phyloP scores from a whole-genome alignment of 2,113 vertebrate species.

The Chaetops frenatus region DNA sequence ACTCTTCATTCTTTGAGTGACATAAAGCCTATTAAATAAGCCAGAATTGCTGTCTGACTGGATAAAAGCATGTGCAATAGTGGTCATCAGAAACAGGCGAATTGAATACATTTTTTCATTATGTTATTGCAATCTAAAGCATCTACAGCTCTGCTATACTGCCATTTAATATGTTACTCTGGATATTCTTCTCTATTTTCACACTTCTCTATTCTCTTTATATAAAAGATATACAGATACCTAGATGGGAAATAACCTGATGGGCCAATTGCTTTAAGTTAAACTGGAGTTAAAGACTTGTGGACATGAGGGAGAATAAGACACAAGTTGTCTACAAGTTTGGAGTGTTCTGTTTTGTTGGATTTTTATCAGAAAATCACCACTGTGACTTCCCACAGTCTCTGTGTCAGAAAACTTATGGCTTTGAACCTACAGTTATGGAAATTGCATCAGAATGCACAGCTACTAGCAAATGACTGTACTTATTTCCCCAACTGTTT shows the following conservation, averaged over 20 bases:
- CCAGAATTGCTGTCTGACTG: background rate
- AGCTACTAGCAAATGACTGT: background rate
- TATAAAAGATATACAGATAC: background rate
- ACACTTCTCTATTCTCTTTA: background rate
- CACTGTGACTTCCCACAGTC: background rate
- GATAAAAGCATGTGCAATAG: background rate
- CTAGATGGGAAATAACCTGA: background rate
- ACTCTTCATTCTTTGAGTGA: background rate
- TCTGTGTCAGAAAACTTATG: background rate
- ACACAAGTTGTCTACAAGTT: background rate
- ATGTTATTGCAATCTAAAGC: background rate
- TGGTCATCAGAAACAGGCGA: background rate
- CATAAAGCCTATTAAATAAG: background rate
- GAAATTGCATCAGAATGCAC: background rate
- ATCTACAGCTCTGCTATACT: background rate
- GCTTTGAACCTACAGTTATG: background rate
- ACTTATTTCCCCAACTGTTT: background rate
- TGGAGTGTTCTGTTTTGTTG: background rate
- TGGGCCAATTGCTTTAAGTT: background rate
- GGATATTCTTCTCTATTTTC: background rate
- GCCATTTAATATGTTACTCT: background rate
- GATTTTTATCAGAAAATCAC: background rate
- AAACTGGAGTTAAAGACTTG: background rate
- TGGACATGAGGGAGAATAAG: background rate
- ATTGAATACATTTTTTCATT: background rate